Conservation (phyloP, 2,888 invertebrate species). For the Coelogynopora nodosa region DNA sequence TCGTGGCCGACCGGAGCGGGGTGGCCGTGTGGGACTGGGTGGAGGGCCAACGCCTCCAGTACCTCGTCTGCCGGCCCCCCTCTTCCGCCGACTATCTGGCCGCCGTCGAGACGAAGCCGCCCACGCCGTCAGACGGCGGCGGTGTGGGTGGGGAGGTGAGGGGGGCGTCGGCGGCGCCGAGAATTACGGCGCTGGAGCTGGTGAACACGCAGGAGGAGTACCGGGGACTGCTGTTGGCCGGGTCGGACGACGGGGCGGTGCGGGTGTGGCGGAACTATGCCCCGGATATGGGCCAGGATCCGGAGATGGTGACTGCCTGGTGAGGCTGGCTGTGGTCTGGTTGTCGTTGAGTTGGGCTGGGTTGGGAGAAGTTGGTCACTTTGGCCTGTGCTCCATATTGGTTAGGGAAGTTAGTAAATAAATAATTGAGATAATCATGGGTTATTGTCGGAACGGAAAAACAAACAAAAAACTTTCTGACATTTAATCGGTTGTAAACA, state of each 20-base stretch:
- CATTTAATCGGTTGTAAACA: too few species aligned
- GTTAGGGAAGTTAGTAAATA: too few species aligned
- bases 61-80: neutral
- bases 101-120: neutral
- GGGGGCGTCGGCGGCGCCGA: too few species aligned
- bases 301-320: constrained; percentile 39
- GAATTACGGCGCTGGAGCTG: constrained; percentile 31
- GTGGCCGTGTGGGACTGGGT: constrained; percentile 37
- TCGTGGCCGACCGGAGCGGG: neutral
- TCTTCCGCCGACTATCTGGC: neutral
- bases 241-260: constrained; percentile 15
- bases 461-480: too few species aligned
- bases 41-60: constrained; percentile 7
- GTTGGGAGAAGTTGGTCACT: too few species aligned
- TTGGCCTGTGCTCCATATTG: too few species aligned
- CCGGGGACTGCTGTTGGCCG: constrained; percentile 19
- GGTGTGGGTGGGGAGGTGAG: constrained; percentile 19
- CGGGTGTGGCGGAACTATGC: constrained; percentile 34
- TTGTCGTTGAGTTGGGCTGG: neutral
- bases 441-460: too few species aligned
- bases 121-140: neutral
- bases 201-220: constrained; percentile 30
- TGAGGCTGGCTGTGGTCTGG: neutral
- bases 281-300: constrained; percentile 39
- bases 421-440: too few species aligned